Evolutionary conservation across 2,797 vertebrate species (phyloP), one percentile per base, ranked within the genome.

Genomic region (Zenarchopterus dispar): DNA sequence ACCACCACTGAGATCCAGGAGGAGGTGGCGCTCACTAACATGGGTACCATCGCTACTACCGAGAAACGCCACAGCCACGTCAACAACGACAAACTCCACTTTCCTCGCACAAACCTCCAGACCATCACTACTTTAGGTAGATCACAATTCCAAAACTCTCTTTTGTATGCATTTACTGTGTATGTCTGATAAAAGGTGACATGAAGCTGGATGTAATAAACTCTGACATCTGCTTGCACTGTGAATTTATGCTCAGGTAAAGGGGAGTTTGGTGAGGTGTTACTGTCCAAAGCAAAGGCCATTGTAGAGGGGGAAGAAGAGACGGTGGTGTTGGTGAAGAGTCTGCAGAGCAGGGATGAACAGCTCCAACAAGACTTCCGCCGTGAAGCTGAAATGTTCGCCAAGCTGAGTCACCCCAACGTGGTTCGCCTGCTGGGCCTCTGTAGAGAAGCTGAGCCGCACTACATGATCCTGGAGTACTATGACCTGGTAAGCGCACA

Each of bases 381-480:
- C 6, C 92, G 96, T 1, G 97, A 99, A 84, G 93, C 95, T 0
- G 96, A 99, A 78, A 98, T 99, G 98, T 99, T 99, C 9, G 91
- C 94, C 78, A 98, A 97, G 87, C 93, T 99, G 75, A 96, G 90
- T 83, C 97, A 99, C 18, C 39, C 91, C 83, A 97, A 97, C 0
- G 89, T 99, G 2, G 95, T 94, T 64, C 95, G 93, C n/a, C 92
- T 99, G 53, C 65, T 99, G 84, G 97, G 96, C 28, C 91, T 98
- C 74, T 98, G 97, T 73, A 91, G 94, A 0, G 98, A 99, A 79
- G 84, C 90, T 0, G 96, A 98, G 73, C 98, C 97, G 0, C 95
- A 98, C 84, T 98, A 97, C 90, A 97, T 94, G 92, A 94, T 99
- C 80, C 93, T 98, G 73, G 98, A 99, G 84, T 99, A 99, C 2